These are phyloP conservation scores for Octodon degus DNA, from an alignment of 2,113 vertebrate genomes.

Conservation along the genomic window DNA sequence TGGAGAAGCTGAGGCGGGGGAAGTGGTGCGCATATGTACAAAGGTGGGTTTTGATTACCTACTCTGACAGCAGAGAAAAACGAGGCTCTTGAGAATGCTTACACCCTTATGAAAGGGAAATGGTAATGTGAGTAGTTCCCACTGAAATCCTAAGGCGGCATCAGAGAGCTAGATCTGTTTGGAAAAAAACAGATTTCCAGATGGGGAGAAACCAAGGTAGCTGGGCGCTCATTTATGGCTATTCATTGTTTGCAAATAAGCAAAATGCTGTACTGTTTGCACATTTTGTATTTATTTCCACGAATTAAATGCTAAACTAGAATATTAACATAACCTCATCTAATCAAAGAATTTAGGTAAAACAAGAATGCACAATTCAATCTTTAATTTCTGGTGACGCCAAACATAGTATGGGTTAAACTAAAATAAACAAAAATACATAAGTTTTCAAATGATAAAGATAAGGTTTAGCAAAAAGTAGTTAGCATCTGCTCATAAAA, in stretches of 20 bases:
- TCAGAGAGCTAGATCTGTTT: background rate
- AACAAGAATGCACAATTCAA: background rate
- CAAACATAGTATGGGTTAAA: background rate
- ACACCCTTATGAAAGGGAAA: background rate
- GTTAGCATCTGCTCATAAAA: background rate
- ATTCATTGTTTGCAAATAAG: background rate
- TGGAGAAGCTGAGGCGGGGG: background rate
- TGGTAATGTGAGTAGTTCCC: too few species aligned
- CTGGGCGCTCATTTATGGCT: background rate
- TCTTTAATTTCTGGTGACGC: background rate
- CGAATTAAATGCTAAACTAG: background rate
- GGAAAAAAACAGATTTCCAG: background rate
- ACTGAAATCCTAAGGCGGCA: background rate
- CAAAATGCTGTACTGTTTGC: background rate
- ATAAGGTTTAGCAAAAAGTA: background rate
- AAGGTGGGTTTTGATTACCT: background rate
- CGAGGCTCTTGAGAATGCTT: background rate
- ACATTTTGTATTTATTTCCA: background rate
- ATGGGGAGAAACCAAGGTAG: background rate
- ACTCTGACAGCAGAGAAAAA: background rate
- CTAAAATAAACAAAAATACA: background rate
- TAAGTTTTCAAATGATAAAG: background rate
- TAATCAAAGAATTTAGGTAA: background rate
- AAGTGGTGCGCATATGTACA: background rate
- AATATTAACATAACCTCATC: background rate